Base-by-base conservation (phyloP, 1,140 invertebrate genomes). In the Coelopa frigida region DNA sequence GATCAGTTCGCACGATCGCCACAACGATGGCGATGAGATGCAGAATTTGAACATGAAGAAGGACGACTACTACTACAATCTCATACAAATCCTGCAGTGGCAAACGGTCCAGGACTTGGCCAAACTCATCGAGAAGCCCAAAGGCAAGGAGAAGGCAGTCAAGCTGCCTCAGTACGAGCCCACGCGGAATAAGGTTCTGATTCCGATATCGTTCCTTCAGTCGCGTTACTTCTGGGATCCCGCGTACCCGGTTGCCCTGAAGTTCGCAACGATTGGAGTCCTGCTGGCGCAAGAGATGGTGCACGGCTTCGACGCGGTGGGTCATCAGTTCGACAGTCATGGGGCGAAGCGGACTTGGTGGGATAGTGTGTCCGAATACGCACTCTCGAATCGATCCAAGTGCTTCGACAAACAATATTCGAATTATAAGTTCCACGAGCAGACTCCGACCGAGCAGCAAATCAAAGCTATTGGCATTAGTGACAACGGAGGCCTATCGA, bases 311-410 rank as follows among this genome's bases (percentile, higher is more conserved):
- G 94, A 98, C 71, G 91, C 94, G 68, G 87, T 94, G 76, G 94
- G 92, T 71, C 59, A 79, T 3, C 85, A 92, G 61, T 96, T 91
- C 65, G 91, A 97, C 61, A 85, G 87, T 40, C 71, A 88, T 55
- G 96, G 96, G 0, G 98, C 98, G 70, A 71, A 98, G 40, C 82
- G 94, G 58, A 85, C 91, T 46, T 99, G 96, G 96, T 99, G 95
- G 96, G 89, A 95, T 52, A 86, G 92, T 54, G 80, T 79, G 1
- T 97, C 94, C 0, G 92, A 94, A 44, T 78, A 78, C 0, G 82
- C 77, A 24, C 99, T 98, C 61, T 86, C 92, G 53, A 74, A 84
- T 17, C 78, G 86, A 45, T 83, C 91, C 0, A 78, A 93, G 50
- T 99, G 96, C 61, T 85, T 98, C 48, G 81, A 88, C n/a, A 29